Evolutionary conservation across 2,113 vertebrate species (phyloP), one percentile per base, ranked within the genome.

Genomic region (Vulpes vulpes): DNA sequence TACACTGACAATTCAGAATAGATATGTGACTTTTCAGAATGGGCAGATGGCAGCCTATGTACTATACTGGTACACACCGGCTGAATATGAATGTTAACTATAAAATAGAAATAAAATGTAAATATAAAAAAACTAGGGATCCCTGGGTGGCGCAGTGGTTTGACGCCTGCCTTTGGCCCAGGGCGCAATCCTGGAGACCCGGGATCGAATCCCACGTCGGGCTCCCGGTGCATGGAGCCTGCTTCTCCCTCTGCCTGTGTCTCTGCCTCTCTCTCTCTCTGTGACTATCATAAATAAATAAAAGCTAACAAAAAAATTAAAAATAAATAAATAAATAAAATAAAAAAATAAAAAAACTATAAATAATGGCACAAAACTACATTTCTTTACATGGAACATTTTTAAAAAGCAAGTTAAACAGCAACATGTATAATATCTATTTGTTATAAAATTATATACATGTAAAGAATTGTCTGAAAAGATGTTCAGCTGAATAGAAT

Each of bases 1-100:
- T 86, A 84, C 14, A n/a, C 3, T 84, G 51, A 62, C 12, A 87
- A 91, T 89, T 96, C 20, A 86, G 17, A 93, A 11, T 35, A 95
- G 38, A 19, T 38, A 11, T 15, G 20, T 91, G 8, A 25, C 27
- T 79, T 95, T 92, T 92, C 17, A 83, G 53, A 94, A 73, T 23
- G 4, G 59, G 79, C 10, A 83, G 19, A n/a, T 93, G 19, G 2
- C 27, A 57, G n/a, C 43, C 53, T 69, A 0, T 83, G 11, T 4
- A 35, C 8, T n/a, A 8, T 78, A 17, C 5, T 67, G 10, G 38
- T 62, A 35, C 17, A 65, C 25, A 49, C 8, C 78, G 12, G n/a
- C 2, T 78, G 11, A 78, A 27, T 92, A 89, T 92, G 20, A 79
- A 60, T 3, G 17, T n/a, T 51, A 20, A 15, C 14, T 38, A 30